A percentile compares a stretch with the other conserved stretches of the same genome.
phyloP scores from a whole-genome alignment of 2,113 vertebrate species.

The Toxotes chatareus region DNA sequence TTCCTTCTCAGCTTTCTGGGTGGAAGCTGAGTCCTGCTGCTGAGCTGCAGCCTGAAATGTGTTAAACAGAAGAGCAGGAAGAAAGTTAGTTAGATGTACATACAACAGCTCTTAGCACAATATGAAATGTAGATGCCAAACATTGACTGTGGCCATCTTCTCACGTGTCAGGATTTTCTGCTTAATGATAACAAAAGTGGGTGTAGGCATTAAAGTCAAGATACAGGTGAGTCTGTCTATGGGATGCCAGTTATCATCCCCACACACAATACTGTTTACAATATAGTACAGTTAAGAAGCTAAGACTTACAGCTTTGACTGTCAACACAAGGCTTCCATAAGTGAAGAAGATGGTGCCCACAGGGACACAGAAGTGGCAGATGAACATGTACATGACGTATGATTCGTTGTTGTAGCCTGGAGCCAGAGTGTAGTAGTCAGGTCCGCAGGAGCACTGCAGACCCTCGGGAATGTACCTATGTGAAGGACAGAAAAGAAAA shows the following conservation, averaged over 20 bases:
- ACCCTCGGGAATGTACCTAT: slow-evolving; percentile 86
- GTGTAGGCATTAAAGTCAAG: not conserved
- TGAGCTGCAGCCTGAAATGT: slow-evolving; percentile 81
- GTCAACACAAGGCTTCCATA: slow-evolving; percentile 86
- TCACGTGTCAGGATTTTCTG: not conserved
- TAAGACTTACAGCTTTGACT: slow-evolving; percentile 84
- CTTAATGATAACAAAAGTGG: not conserved
- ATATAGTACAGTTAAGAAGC: too few species aligned
- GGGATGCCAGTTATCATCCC: not conserved
- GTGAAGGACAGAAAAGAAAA: not conserved
- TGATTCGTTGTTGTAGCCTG: slow-evolving; percentile 85
- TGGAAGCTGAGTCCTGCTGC: slow-evolving; percentile 85
- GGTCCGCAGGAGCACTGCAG: slow-evolving; percentile 87
- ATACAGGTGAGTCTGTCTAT: not conserved
- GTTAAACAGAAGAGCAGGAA: not conserved
- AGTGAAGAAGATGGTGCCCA: slow-evolving; percentile 83
- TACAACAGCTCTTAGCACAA: not conserved
- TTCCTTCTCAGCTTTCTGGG: slow-evolving; percentile 87
- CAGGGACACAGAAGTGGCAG: slow-evolving; percentile 79
- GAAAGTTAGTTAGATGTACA: not conserved
- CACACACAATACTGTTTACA: not conserved
- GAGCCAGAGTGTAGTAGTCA: slow-evolving; percentile 86
- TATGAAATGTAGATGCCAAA: not conserved
- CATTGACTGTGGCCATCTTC: not conserved
- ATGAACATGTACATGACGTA: slow-evolving; percentile 85